Conservation (phyloP, 1,140 invertebrate genomes). For the Heliconius melpomene region DNA sequence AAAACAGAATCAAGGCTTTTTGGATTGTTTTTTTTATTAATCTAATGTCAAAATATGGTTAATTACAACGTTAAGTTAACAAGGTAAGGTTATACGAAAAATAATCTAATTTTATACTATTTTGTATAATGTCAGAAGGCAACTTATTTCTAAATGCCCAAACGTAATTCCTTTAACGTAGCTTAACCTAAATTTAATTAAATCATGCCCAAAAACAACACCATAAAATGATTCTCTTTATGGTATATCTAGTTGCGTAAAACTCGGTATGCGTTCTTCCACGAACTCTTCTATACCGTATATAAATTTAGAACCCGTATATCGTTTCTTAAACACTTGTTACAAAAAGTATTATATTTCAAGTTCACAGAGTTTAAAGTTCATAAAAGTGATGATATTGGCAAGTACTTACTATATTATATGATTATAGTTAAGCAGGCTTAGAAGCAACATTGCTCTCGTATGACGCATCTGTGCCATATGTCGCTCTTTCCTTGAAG, state of each 20-base stretch:
- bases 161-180: neutral
- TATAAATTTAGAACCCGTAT: slow-evolving; percentile 2
- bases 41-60: neutral
- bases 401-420: slow-evolving; percentile 12
- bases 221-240: neutral
- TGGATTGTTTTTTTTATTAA: neutral
- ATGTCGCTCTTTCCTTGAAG: slow-evolving; percentile 73
- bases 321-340: neutral
- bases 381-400: slow-evolving; percentile 16
- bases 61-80: too few relatives aligned
- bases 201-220: slow-evolving; percentile 21
- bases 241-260: slow-evolving; percentile 5
- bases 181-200: slow-evolving; percentile 1
- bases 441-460: slow-evolving; percentile 22
- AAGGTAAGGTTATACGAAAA: too few relatives aligned
- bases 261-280: neutral
- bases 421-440: slow-evolving; percentile 21
- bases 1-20: neutral
- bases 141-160: neutral
- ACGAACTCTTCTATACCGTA: neutral
- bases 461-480: slow-evolving; percentile 67
- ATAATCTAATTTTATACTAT: neutral
- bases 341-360: neutral
- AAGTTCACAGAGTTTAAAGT: slow-evolving; percentile 18
- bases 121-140: neutral